Evolutionary conservation across 64 coral and sea anemone species (phyloP).

Genomic region (Actinia tenebrosa): DNA sequence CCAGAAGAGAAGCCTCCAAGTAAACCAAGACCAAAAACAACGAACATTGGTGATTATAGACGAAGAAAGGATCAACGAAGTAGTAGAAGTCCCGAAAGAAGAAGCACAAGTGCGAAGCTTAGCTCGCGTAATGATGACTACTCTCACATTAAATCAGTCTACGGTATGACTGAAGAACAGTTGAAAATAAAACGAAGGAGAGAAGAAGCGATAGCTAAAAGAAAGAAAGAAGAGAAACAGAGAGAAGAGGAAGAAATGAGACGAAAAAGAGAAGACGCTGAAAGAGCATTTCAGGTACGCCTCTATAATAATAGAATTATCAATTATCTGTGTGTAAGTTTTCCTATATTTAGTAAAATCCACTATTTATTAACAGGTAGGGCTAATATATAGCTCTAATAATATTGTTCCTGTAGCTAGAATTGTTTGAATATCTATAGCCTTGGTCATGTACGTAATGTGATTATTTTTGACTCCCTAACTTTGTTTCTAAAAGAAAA

Average conservation of each 20-base stretch:
- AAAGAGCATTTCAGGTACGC: slow-evolving; percentile 86
- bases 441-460: background rate
- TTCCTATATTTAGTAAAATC: background rate
- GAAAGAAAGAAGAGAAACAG: slow-evolving; percentile 89
- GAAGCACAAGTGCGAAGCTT: slow-evolving; percentile 69
- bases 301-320: background rate
- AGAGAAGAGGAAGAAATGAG: slow-evolving; percentile 80
- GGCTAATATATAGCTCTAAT: background rate
- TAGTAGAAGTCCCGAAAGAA: slow-evolving; percentile 32
- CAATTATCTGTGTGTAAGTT: background rate
- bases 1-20: slow-evolving; percentile 31
- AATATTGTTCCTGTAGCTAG: background rate
- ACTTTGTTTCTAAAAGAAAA: background rate
- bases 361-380: background rate
- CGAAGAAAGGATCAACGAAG: slow-evolving; percentile 29
- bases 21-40: slow-evolving; percentile 64
- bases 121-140: slow-evolving; percentile 59
- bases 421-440: background rate
- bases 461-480: background rate
- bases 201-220: slow-evolving; percentile 72
- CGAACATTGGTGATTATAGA: slow-evolving; percentile 32
- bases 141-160: slow-evolving; percentile 74
- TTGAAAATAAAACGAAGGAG: slow-evolving; percentile 86
- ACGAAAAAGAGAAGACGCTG: slow-evolving; percentile 86
- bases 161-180: slow-evolving; percentile 95